phyloP scores from a whole-genome alignment of 2,113 vertebrate genomes.

The Charadrius vociferus region DNA sequence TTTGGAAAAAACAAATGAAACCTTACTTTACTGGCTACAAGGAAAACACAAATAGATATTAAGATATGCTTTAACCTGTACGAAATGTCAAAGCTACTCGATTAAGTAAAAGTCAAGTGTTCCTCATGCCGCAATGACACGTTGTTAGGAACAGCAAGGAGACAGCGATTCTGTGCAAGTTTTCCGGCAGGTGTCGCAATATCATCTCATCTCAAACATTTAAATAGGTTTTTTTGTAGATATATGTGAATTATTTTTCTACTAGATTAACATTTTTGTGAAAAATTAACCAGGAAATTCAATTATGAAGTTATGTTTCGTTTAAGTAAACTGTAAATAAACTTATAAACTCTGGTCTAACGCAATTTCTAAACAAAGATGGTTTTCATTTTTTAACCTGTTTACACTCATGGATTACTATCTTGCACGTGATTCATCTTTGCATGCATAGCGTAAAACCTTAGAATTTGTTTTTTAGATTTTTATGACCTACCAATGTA shows the following conservation, averaged over 20 bases:
- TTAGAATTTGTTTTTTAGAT: neutral
- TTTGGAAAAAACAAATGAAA: neutral
- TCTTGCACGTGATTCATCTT: slow-evolving; percentile 52
- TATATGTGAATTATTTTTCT: neutral
- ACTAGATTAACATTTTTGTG: neutral
- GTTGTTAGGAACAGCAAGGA: neutral
- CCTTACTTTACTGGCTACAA: neutral
- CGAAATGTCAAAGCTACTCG: neutral
- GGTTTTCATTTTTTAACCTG: neutral
- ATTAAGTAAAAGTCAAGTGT: neutral
- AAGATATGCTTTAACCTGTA: neutral
- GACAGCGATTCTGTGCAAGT: neutral
- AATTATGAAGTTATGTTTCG: neutral
- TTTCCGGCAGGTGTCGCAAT: neutral
- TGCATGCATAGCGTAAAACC: slow-evolving; percentile 17
- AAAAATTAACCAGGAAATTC: neutral
- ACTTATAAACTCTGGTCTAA: neutral
- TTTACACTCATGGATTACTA: neutral
- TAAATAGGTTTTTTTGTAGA: neutral
- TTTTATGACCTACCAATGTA: slow-evolving; percentile 23
- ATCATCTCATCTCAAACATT: neutral
- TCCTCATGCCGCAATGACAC: neutral
- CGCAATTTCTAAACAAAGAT: neutral
- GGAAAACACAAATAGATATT: neutral
- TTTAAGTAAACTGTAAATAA: neutral